A percentile compares a stretch with the other conserved stretches of the same genome.
These are phyloP conservation scores for Emydoidea blandingii DNA, from an alignment of 2,797 vertebrate species.

Conservation along the genomic window DNA sequence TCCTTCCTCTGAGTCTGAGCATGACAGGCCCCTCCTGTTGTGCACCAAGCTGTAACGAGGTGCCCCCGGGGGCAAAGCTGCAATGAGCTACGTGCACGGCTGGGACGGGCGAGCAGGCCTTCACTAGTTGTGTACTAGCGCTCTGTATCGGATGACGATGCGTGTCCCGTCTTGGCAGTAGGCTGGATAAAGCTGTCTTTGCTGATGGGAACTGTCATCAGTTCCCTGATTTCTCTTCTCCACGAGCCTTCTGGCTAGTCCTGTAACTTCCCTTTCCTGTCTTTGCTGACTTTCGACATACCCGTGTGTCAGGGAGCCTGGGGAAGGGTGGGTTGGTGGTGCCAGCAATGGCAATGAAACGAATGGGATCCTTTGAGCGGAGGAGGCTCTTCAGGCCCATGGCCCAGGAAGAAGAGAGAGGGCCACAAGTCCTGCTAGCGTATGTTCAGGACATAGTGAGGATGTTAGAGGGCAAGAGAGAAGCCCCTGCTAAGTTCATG, in stretches of 20 bases:
- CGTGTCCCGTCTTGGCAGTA: not conserved
- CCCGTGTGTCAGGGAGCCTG: not conserved
- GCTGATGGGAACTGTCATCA: not conserved
- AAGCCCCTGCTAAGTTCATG: not conserved
- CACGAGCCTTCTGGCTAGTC: not conserved
- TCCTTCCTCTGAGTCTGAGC: not conserved
- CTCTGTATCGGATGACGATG: not conserved
- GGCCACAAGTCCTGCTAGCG: not conserved
- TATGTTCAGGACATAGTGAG: accelerated
- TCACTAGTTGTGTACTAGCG: not conserved
- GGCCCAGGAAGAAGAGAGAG: not conserved
- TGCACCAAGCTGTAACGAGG: accelerated
- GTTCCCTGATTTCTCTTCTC: not conserved
- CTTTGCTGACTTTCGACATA: not conserved
- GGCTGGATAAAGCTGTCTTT: not conserved
- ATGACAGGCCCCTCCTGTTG: accelerated
- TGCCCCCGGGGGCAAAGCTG: accelerated
- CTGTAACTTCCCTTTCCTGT: not conserved
- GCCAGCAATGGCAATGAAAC: not conserved
- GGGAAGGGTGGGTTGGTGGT: not conserved
- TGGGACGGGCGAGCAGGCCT: not conserved
- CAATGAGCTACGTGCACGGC: not conserved
- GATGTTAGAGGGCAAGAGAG: not conserved
- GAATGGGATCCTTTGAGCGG: not conserved
- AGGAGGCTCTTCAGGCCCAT: too few species aligned